Base-by-base conservation (phyloP, 2,888 invertebrate genomes). In the Rhamphomyia laevipes region DNA sequence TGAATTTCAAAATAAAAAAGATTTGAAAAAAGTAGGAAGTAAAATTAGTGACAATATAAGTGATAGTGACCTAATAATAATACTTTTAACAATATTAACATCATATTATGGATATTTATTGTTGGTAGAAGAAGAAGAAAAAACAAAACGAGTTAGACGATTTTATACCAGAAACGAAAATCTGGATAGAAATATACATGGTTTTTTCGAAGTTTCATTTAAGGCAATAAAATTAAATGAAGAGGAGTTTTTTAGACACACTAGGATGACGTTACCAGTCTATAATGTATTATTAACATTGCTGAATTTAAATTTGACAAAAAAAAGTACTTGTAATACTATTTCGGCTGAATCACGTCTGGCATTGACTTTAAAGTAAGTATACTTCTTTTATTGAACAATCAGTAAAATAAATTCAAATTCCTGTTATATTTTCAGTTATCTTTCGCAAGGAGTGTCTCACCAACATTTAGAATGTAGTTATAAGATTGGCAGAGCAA, bases 401-500 rank as follows among this genome's bases (percentile, higher is more conserved):
- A 35, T 21, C 17, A 13, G 15, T 18, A 12, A 40, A 9, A 3
- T 17, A 40, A 18, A 40, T 21, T 38, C 40, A 44, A 38, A 38
- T 27, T 18, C 13, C n/a, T 23, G 3, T n/a, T 37, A 31, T 16
- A 15, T 15, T 49, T 49, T 13, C 33, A 50, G 46, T 4, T 51
- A 42, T 37, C 18, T 46, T 3, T 16, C 45, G 4, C 45, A 47
- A 31, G 47, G 45, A 17, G 23, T 16, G 7, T 17, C 45, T 6
- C 13, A 11, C 15, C 12, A 42, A 12, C 37, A 38, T n/a, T 17
- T 44, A 13, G 31, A 2, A 30, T 45, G 31, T 31, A 18, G 12
- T 15, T 49, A 38, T 43, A 52, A 49, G 42, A 35, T 52, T 5
- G 47, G 51, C 6, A 31, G 12, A 23, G n/a, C 27, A n/a, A 52